Evolutionary conservation across 2,888 invertebrate species (phyloP).

Genomic region (Pheosia tremula): DNA sequence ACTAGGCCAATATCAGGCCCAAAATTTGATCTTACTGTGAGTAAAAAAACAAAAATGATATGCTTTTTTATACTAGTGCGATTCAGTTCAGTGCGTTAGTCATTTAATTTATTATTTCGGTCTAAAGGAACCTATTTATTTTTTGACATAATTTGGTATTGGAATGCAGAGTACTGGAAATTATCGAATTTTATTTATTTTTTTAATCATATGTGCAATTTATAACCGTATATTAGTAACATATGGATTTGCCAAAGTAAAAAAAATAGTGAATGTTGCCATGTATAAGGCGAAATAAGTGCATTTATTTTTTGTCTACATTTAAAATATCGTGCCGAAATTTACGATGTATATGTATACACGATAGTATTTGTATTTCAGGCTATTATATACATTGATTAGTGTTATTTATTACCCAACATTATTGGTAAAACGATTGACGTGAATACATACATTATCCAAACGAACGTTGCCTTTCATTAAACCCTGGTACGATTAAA

Average conservation of each 20-base stretch:
- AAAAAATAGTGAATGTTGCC: conserved; percentile 62
- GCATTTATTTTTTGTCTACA: conserved; percentile 77
- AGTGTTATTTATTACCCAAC: conserved; percentile 66
- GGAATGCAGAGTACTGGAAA: conserved; percentile 47
- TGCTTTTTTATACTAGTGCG: conserved; percentile 34
- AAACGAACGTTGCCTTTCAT: conserved; percentile 46
- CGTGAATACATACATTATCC: conserved; percentile 69
- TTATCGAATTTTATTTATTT: conserved; percentile 40
- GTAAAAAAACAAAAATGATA: conserved; percentile 18
- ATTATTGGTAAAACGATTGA: conserved; percentile 67
- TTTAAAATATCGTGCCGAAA: conserved; percentile 58
- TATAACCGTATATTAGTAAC: conserved; percentile 53
- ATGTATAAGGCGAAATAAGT: conserved; percentile 71
- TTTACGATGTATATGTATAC: conserved; percentile 57
- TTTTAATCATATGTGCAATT: conserved; percentile 58
- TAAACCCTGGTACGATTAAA: conserved; percentile 10
- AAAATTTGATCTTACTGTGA: conserved; percentile 38
- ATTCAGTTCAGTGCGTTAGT: conserved; percentile 29
- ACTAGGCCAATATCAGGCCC: conserved; percentile 42
- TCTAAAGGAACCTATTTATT: conserved; percentile 41
- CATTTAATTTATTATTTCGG: conserved; percentile 26
- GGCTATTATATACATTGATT: conserved; percentile 75
- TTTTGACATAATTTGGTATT: conserved; percentile 51
- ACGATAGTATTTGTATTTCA: conserved; percentile 61
- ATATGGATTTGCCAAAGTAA: conserved; percentile 65